These are phyloP conservation scores for Nycticryphes semicollaris DNA, from an alignment of 2,113 vertebrate genomes.

Conservation along the genomic window DNA sequence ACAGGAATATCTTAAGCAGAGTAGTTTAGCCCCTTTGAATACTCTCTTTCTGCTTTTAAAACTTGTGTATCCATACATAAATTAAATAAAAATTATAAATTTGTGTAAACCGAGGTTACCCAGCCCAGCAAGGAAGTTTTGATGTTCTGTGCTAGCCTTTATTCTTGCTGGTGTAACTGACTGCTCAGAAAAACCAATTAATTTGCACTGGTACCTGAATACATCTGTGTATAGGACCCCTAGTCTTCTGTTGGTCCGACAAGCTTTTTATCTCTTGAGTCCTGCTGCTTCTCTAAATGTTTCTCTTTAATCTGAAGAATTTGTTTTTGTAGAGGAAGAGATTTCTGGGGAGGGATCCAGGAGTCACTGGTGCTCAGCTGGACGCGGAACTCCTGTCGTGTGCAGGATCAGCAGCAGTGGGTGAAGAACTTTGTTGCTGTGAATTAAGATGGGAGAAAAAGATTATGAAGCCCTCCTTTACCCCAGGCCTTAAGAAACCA, in stretches of 20 bases:
- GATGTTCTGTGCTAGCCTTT: neutral
- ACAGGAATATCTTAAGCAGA: neutral
- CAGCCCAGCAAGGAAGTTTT: neutral
- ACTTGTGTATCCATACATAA: neutral
- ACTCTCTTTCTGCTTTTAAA: neutral
- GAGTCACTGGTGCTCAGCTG: neutral
- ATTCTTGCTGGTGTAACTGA: neutral
- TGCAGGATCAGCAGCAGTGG: neutral
- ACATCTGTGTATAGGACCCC: neutral
- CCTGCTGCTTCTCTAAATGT: slow-evolving; percentile 41
- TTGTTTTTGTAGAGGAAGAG: slow-evolving; percentile 1
- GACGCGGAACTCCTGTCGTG: neutral
- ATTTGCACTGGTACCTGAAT: neutral
- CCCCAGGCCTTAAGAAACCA: neutral
- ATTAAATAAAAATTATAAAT: neutral
- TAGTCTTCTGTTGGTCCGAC: neutral
- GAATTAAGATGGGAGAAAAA: neutral
- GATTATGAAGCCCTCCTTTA: neutral
- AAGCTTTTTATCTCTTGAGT: neutral
- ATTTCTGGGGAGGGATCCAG: slow-evolving; percentile 5
- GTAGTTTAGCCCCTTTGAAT: neutral
- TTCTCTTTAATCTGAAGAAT: slow-evolving; percentile 11
- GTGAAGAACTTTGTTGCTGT: neutral
- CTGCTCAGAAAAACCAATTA: neutral
- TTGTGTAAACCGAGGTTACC: neutral